Evolutionary conservation across 30 jellyfish, hydroid and myxozoan species (phyloP), one percentile per base, ranked within the genome.

Genomic region (Haliclystus octoradiatus): DNA sequence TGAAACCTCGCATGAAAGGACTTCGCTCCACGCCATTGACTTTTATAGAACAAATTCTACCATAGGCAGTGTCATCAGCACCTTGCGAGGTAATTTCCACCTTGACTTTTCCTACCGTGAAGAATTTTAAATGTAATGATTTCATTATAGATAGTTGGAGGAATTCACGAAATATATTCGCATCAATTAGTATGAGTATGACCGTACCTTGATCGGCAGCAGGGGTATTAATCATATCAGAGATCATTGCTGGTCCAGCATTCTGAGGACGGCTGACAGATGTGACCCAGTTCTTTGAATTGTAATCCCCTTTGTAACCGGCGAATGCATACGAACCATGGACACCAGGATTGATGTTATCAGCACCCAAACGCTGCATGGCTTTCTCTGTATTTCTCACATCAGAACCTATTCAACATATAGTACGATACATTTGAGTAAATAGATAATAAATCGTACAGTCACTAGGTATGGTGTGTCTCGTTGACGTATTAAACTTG

Each of bases 151-250:
- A 57, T 7, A 12, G 12, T 46, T 46, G 12, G 15, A 7, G 60
- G 60, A 7, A 46, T 19, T 46, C 60, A 12, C 60, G 12, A 46
- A 46, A 46, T 46, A 12, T 46, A 7, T 46, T 46, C 15, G 15
- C 12, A n/a, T 19, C 60, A n/a, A 46, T 9, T 19, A 40, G 14
- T 19, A 5, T 19, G 57, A 19, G 57, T 19, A 5, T 9, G 3
- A 29, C 34, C 66, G 31, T 69, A 84, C 95, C 95, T 80, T 75
- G 84, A 62, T 84, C 95, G 22, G 95, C 95, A 12, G 95, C 95
- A 28, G 95, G 95, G 7, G 95, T 84, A 69, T 84, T 78, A 60
- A 84, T 84, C 95, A 78, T 84, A 51, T 84, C 95, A 13, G 95
- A 85, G 40, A 84, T 85, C 95, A 84, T 84, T 0, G 95, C 93